Percentiles rank a stretch among this genome's conserved stretches.
Conservation (phyloP, 2,113 vertebrate genomes). For the Lagopus muta region DNA sequence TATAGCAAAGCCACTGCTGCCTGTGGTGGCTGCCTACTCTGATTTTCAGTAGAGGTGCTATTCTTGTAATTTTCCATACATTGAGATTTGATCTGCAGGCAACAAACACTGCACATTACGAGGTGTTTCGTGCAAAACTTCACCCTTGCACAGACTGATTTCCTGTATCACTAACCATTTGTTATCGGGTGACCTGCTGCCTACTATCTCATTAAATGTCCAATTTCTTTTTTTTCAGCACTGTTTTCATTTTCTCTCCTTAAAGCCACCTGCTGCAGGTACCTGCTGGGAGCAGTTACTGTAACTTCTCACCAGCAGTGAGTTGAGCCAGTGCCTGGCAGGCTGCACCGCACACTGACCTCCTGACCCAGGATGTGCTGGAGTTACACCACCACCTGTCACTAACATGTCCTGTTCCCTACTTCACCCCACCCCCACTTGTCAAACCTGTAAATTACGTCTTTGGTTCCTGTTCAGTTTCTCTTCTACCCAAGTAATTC, state of each 20-base stretch:
- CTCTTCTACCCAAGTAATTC: conserved; percentile 31
- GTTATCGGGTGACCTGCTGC: background rate
- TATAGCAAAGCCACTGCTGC: background rate
- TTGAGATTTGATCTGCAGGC: conserved; percentile 46
- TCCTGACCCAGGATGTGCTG: conserved; percentile 63
- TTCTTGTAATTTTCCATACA: conserved; percentile 60
- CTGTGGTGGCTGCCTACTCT: background rate
- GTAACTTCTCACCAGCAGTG: background rate
- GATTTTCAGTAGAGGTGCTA: conserved; percentile 27
- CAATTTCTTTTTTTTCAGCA: background rate
- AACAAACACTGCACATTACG: background rate
- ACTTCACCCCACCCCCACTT: background rate
- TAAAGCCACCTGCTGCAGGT: conserved; percentile 29
- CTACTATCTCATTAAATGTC: conserved; percentile 12
- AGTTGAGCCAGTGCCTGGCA: conserved; percentile 24
- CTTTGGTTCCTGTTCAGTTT: conserved; percentile 46
- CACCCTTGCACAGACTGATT: conserved; percentile 6
- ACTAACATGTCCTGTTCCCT: conserved; percentile 29
- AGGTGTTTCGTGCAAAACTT: conserved; percentile 50
- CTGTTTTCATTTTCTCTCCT: conserved; percentile 16
- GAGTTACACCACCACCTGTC: conserved; percentile 54
- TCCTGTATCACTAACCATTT: background rate
- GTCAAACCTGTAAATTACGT: conserved; percentile 41
- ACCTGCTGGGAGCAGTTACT: background rate
- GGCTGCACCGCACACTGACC: conserved; percentile 36